A percentile compares a stretch with the other conserved stretches of the same genome.
These are phyloP conservation scores for Tachina fera DNA, from an alignment of 2,888 invertebrate species.

Conservation along the genomic window DNA sequence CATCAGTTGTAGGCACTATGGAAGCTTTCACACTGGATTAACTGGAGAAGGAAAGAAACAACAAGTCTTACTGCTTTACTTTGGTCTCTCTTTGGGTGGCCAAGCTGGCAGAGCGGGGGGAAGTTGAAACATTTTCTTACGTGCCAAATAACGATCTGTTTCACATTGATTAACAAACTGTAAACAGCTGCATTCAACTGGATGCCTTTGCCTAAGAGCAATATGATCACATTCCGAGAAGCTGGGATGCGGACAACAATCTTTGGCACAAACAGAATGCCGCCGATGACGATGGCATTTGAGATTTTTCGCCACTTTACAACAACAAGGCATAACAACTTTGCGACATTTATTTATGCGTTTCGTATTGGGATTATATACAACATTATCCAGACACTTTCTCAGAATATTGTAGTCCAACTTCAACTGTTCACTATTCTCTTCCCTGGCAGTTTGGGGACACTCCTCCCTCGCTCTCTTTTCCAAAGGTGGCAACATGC, in stretches of 20 bases:
- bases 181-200: constrained; percentile 31
- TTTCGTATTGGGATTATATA: constrained; percentile 3
- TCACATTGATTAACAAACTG: constrained; percentile 17
- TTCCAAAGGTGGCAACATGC: constrained; percentile 22
- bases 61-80: background rate
- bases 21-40: too few relatives aligned
- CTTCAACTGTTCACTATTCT: constrained; percentile 40
- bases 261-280: constrained; percentile 1
- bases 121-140: constrained; percentile 12
- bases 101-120: constrained; percentile 45
- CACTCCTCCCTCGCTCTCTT: background rate
- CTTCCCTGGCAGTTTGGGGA: constrained; percentile 31
- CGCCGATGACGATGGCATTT: constrained; percentile 35
- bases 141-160: background rate
- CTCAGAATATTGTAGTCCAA: constrained; percentile 18
- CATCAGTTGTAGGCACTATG: too few relatives aligned
- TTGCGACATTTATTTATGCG: constrained; percentile 22
- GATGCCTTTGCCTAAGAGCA: background rate
- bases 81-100: constrained; percentile 56
- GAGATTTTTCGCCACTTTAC: background rate
- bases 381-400: background rate
- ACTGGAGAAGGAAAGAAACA: background rate
- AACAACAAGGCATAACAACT: constrained; percentile 49
- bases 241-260: constrained; percentile 52
- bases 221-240: constrained; percentile 46